Evolutionary conservation across 1,140 invertebrate genomes (phyloP).

Genomic region (Drosophila pseudoananassae): DNA sequence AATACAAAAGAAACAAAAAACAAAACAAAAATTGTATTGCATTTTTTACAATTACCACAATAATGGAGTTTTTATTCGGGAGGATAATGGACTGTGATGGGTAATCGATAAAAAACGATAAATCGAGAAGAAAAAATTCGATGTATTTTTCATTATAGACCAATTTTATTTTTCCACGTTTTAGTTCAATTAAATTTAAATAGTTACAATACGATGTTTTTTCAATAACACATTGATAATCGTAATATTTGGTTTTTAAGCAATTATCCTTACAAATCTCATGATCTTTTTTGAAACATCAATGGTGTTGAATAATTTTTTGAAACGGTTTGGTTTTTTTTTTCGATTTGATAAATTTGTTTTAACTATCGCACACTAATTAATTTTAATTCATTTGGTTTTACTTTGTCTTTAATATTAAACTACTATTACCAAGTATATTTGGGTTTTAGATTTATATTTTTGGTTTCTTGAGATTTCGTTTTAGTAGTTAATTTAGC

Average conservation of each 20-base stretch:
- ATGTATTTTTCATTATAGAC: constrained; percentile 55
- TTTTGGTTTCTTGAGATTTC: constrained; percentile 58
- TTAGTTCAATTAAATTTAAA: constrained; percentile 63
- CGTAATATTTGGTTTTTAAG: constrained; percentile 62
- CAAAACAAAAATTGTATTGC: constrained; percentile 44
- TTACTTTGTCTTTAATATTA: constrained; percentile 47
- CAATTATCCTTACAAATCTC: constrained; percentile 64
- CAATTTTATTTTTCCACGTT: constrained; percentile 64
- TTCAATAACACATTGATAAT: constrained; percentile 60
- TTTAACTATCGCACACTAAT: constrained; percentile 71
- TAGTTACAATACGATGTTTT: constrained; percentile 58
- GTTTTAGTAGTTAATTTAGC: constrained; percentile 57
- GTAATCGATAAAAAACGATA: no score
- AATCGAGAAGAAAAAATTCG: background rate
- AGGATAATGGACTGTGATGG: background rate
- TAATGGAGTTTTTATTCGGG: constrained; percentile 31
- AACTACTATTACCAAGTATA: constrained; percentile 66
- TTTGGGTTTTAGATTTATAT: constrained; percentile 36
- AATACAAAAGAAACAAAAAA: constrained; percentile 69
- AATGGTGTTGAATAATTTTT: constrained; percentile 65
- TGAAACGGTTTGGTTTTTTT: constrained; percentile 58
- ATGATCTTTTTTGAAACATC: constrained; percentile 58
- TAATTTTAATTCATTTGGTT: constrained; percentile 34
- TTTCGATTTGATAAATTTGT: constrained; percentile 45
- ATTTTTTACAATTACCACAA: constrained; percentile 38